Conservation (phyloP, 2,113 vertebrate species). For the Nerophis ophidion region DNA sequence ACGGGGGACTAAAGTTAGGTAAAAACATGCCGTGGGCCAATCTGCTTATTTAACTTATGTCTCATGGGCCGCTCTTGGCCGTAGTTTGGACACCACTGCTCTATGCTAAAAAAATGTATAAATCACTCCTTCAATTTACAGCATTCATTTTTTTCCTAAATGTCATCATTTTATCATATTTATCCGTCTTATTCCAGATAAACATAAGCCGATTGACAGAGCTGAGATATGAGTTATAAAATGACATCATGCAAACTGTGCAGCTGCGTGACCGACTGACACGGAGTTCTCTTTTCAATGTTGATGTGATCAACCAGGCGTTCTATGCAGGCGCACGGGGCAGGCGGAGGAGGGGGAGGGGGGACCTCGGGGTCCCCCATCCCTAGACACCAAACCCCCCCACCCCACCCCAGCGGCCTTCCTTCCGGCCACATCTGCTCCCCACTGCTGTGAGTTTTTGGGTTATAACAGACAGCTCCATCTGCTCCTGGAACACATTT, state of each 20-base stretch:
- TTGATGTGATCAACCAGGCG: conserved; percentile 61
- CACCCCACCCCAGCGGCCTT: conserved; percentile 29
- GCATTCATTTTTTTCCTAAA: not conserved
- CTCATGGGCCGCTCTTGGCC: no score
- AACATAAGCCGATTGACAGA: no score
- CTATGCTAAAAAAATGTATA: no score
- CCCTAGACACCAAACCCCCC: conserved; percentile 20
- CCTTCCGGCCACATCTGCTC: conserved; percentile 60
- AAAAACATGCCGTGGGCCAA: no score
- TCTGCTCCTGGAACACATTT: conserved; percentile 40
- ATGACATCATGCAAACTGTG: not conserved
- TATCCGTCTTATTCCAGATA: not conserved
- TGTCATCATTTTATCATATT: not conserved
- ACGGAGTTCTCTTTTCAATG: conserved; percentile 53
- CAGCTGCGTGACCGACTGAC: conserved; percentile 57
- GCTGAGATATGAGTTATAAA: not conserved
- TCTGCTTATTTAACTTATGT: no score
- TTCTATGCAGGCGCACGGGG: conserved; percentile 39
- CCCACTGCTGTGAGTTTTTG: conserved; percentile 47
- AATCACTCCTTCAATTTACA: no score
- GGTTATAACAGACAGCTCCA: conserved; percentile 53
- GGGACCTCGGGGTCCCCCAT: not conserved
- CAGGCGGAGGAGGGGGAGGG: no score
- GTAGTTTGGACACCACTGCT: no score
- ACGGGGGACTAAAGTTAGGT: no score